Conservation (phyloP, 2,888 invertebrate species). For the Lasioglossum zephyrum region DNA sequence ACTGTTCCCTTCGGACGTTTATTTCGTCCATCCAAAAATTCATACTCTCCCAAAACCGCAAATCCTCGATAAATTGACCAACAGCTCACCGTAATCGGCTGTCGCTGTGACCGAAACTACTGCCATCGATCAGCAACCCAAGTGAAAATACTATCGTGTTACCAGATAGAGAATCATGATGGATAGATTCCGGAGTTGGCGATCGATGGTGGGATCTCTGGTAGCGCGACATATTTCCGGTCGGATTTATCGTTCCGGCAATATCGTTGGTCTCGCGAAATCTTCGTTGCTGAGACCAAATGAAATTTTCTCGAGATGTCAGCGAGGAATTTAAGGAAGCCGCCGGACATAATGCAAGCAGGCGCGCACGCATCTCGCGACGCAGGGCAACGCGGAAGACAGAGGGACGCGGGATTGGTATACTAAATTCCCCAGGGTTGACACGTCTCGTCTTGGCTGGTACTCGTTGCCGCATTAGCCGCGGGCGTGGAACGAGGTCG, state of each 20-base stretch:
- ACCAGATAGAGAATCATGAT: slow-evolving; percentile 3
- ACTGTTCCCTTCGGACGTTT: neutral
- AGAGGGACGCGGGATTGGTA: slow-evolving; percentile 30
- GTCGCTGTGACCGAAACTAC: neutral
- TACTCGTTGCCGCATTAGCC: slow-evolving; percentile 56
- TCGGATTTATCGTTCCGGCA: neutral
- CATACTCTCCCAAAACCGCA: neutral
- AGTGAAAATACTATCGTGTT: slow-evolving; percentile 15
- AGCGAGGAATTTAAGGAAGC: neutral
- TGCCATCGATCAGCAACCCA: neutral
- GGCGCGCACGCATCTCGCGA: neutral
- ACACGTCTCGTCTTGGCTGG: slow-evolving; percentile 49
- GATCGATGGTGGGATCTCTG: neutral
- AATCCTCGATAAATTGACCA: neutral
- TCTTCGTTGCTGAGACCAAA: neutral
- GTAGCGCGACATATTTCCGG: neutral
- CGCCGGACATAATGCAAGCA: slow-evolving; percentile 7
- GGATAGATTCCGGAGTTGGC: neutral
- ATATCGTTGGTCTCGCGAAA: neutral
- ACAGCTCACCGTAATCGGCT: neutral
- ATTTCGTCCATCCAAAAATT: neutral
- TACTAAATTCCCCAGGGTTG: slow-evolving; percentile 48
- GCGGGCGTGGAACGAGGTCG: slow-evolving; percentile 25
- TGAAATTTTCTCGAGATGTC: neutral
- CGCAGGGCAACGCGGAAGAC: slow-evolving; percentile 1